phyloP scores from a whole-genome alignment of 1,140 invertebrate species.

The Euglossa dilemma region DNA sequence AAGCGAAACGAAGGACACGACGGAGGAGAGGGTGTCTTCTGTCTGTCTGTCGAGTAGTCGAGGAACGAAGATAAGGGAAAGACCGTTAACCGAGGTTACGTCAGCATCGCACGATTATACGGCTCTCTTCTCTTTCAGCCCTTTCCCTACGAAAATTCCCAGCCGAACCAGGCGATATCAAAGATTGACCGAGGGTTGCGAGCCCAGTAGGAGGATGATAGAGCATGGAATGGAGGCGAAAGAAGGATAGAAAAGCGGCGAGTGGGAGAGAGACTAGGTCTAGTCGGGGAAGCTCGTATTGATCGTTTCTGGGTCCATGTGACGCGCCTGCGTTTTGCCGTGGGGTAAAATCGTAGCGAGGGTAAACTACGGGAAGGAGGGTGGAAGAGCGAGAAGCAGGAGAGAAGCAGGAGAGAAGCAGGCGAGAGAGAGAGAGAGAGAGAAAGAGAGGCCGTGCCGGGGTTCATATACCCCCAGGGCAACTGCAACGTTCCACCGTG shows the following conservation, averaged over 20 bases:
- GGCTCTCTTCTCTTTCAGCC: background rate
- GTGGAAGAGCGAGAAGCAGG: constrained; percentile 61
- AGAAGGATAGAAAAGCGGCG: constrained; percentile 47
- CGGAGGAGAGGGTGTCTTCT: no score
- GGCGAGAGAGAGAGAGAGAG: constrained; percentile 62
- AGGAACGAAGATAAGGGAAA: background rate
- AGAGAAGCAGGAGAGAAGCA: constrained; percentile 63
- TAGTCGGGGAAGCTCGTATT: constrained; percentile 72
- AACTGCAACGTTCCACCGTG: constrained; percentile 76
- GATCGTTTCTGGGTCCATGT: constrained; percentile 81
- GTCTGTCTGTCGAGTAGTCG: no score
- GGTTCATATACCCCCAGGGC: constrained; percentile 80
- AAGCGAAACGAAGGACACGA: background rate
- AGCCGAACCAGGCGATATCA: constrained; percentile 38
- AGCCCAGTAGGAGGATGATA: constrained; percentile 33
- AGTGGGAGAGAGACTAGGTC: constrained; percentile 52
- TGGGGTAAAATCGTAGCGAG: constrained; percentile 79
- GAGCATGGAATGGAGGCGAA: constrained; percentile 2
- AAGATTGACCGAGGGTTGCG: constrained; percentile 53
- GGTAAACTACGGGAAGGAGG: constrained; percentile 68
- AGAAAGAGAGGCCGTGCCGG: constrained; percentile 73
- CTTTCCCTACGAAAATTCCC: constrained; percentile 4
- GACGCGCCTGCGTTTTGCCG: constrained; percentile 79
- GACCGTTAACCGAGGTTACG: background rate
- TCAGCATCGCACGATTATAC: background rate